These are phyloP conservation scores for Eulithis testata DNA, from an alignment of 2,888 invertebrate genomes.

Conservation along the genomic window DNA sequence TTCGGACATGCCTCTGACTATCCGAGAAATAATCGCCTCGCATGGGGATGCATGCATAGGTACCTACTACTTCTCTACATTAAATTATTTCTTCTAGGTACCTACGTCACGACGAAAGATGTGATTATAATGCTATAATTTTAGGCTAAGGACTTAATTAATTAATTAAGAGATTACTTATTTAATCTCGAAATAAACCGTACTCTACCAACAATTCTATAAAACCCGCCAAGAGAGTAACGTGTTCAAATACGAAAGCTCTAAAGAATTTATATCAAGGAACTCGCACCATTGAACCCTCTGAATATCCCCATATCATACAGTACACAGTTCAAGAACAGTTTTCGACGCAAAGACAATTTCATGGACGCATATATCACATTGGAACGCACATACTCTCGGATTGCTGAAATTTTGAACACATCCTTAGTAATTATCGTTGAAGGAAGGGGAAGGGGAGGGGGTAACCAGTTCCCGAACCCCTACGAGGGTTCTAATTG, in stretches of 20 bases:
- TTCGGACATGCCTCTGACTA: no score
- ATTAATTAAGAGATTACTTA: no score
- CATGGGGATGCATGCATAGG: no score
- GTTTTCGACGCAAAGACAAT: slow-evolving; percentile 37
- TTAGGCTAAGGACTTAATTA: no score
- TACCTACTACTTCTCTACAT: no score
- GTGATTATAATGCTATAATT: no score
- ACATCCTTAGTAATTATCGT: slow-evolving; percentile 59
- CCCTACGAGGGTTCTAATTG: slow-evolving; percentile 42
- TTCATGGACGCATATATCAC: slow-evolving; percentile 55
- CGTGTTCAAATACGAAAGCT: slow-evolving; percentile 14
- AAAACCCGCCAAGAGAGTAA: slow-evolving; percentile 16
- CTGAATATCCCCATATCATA: slow-evolving; percentile 20
- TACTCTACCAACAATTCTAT: neutral
- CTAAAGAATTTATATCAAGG: slow-evolving; percentile 17
- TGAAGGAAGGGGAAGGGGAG: slow-evolving; percentile 29
- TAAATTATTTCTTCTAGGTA: no score
- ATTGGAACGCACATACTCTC: slow-evolving; percentile 62
- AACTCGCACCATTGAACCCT: slow-evolving; percentile 24
- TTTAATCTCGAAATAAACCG: no score
- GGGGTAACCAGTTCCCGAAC: slow-evolving; percentile 38
- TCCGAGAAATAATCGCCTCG: no score
- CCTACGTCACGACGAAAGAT: no score
- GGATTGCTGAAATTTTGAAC: slow-evolving; percentile 57
- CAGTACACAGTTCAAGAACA: slow-evolving; percentile 34